Evolutionary conservation across 2,797 vertebrate genomes (phyloP), one percentile per base, ranked within the genome.

Genomic region (Semotilus atromaculatus): DNA sequence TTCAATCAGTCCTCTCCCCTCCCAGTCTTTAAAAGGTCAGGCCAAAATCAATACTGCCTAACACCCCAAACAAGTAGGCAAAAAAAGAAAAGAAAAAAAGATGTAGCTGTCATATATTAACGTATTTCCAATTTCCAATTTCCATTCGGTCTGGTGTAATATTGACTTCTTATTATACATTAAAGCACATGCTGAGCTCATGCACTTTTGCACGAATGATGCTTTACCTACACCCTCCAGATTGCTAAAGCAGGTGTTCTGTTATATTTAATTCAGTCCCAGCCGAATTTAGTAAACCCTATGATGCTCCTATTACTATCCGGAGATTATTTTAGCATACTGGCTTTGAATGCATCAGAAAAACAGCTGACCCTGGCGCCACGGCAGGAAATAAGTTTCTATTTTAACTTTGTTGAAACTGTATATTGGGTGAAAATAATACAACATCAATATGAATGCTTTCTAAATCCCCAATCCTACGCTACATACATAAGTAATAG

Each of bases 381-480:
- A 87, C 8, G 38, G 40, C 68, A 78, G 77, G 86, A 91, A 92
- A 90, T 83, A 62, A 80, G 11, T 75, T 79, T 92, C 94, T 95
- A 94, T 95, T 95, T 95, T 93, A 92, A 92, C 91, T 91, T 90
- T 87, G 88, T 75, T 85, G 93, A 92, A 95, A 94, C 92, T 79
- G 84, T 91, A 95, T 93, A 93, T 89, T 88, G 80, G 55, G 70
- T 76, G 19, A 45, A 87, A 87, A 87, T 83, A 48, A 14, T 26
- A 62, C 71, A 64, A 31, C 62, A 64, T 68, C 77, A 34, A 76
- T 77, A 90, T 77, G 53, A 16, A 83, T 16, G 66, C 64, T 85
- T 86, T 80, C 48, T 62, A 76, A 83, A 87, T 68, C 40, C n/a
- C 40, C 34, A 53, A 43, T 29, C 43, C 43, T 75, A n/a, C 19